Conservation (phyloP, 2,113 vertebrate genomes). For the Lampris megalopsis region DNA sequence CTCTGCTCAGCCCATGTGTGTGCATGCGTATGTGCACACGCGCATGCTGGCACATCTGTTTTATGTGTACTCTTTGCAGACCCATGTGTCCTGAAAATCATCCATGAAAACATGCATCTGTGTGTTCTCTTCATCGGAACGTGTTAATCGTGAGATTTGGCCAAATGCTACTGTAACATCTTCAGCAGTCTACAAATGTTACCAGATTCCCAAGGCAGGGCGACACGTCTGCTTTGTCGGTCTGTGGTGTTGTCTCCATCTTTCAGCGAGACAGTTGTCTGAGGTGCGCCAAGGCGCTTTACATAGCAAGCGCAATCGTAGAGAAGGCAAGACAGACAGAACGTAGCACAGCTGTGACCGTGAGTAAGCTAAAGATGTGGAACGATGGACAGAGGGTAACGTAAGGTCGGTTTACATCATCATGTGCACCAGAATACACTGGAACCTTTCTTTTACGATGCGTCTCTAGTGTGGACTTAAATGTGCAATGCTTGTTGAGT, state of each 20-base stretch:
- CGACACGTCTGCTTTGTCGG: conserved; percentile 6
- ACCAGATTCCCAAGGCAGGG: conserved; percentile 46
- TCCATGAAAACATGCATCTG: conserved; percentile 49
- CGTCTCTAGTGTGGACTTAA: not conserved
- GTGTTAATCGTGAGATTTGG: conserved; percentile 62
- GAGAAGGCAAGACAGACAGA: not conserved
- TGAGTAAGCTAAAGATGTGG: not conserved
- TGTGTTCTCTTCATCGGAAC: conserved; percentile 50
- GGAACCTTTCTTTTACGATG: not conserved
- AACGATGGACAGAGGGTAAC: not conserved
- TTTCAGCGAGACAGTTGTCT: conserved; percentile 12
- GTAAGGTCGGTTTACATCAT: conserved; percentile 15
- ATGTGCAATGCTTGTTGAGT: not conserved
- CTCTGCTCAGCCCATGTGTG: conserved; percentile 44
- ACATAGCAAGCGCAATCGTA: not conserved
- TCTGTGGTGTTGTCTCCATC: not conserved
- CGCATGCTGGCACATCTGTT: not conserved
- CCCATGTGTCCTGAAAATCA: conserved; percentile 33
- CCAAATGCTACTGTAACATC: conserved; percentile 59
- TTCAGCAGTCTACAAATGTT: conserved; percentile 34
- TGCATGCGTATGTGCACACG: not conserved
- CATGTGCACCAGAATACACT: not conserved
- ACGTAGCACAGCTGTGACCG: not conserved
- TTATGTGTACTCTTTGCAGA: conserved; percentile 17
- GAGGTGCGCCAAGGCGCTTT: not conserved